Evolutionary conservation across 2,797 vertebrate species (phyloP).

Genomic region (Myiothlypis chrysogaster): DNA sequence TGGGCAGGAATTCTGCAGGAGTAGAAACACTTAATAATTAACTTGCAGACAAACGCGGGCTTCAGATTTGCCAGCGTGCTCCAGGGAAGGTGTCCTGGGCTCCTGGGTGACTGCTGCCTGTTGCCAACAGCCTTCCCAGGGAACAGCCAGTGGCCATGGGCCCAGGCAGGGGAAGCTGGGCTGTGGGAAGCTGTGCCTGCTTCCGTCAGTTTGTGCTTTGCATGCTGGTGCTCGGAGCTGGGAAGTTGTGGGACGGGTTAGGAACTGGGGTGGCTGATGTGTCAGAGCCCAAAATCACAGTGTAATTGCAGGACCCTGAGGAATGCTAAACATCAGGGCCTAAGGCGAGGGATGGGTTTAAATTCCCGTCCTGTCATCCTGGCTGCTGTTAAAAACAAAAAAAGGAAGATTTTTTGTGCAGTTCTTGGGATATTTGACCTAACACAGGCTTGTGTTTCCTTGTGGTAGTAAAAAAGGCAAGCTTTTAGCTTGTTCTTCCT

Average conservation of each 20-base stretch:
- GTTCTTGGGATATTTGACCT: neutral
- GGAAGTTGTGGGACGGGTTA: neutral
- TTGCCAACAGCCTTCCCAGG: neutral
- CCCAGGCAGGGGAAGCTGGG: neutral
- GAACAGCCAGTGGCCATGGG: neutral
- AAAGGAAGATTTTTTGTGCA: neutral
- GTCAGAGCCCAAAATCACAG: neutral
- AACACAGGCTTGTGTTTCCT: neutral
- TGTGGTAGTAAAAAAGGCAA: neutral
- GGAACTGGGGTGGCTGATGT: neutral
- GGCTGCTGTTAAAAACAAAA: neutral
- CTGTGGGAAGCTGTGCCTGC: neutral
- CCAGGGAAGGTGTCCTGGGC: constrained; percentile 12
- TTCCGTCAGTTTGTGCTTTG: neutral
- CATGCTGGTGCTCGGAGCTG: neutral
- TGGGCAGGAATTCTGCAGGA: constrained; percentile 62
- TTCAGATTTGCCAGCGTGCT: constrained; percentile 8
- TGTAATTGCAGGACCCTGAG: neutral
- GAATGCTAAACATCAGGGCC: neutral
- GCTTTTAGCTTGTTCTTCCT: neutral
- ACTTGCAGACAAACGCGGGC: constrained; percentile 38
- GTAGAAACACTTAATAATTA: constrained; percentile 70
- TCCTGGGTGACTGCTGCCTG: neutral
- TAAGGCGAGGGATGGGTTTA: neutral
- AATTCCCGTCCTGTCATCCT: neutral